Base-by-base conservation (phyloP, 2,797 vertebrate genomes). In the Scolopax bukidnonensis region DNA sequence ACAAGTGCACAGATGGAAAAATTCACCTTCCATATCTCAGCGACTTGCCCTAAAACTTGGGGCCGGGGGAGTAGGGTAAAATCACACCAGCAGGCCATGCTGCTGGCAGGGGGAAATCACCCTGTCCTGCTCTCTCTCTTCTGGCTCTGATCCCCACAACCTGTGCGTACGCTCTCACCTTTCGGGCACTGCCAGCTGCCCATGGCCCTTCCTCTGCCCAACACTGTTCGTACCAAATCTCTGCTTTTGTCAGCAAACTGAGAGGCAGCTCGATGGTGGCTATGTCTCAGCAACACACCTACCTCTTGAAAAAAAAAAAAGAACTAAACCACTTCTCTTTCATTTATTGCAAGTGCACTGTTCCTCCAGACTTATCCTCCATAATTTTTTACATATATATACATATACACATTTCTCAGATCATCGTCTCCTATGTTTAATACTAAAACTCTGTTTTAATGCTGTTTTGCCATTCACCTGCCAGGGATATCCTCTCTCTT, bases 391-490 rank as follows among this genome's bases (percentile, higher is more conserved):
- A 47, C 21, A 21, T 0, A 1, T 54, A 69, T 48, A 27, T 40
- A 33, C 8, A 59, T 10, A 24, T 5, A n/a, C 13, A 64, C n/a
- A 36, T 73, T 13, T 92, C 86, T 47, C 87, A 67, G 84, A 83
- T 82, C 77, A 78, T 38, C 69, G 30, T 71, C 40, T 80, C 65
- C 86, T 84, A 59, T 28, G 11, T 23, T 48, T 45, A 20, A 64
- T 41, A 43, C 8, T 24, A 61, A 89, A 93, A 94, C 51, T 43
- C 60, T n/a, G 69, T 10, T 78, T 40, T 13, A 59, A 30, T 36
- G 80, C 57, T 79, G 53, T 28, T 74, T 63, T 53, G 64, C 78
- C 85, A 80, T 71, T 54, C 89, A 91, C 74, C 89, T 92, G 87
- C 76, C 68, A 90, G 80, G 28, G 10, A 23, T 40, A 74, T 33